Base-by-base conservation (phyloP, 1,140 invertebrate genomes). In the Akabosia matsudoensis region DNA sequence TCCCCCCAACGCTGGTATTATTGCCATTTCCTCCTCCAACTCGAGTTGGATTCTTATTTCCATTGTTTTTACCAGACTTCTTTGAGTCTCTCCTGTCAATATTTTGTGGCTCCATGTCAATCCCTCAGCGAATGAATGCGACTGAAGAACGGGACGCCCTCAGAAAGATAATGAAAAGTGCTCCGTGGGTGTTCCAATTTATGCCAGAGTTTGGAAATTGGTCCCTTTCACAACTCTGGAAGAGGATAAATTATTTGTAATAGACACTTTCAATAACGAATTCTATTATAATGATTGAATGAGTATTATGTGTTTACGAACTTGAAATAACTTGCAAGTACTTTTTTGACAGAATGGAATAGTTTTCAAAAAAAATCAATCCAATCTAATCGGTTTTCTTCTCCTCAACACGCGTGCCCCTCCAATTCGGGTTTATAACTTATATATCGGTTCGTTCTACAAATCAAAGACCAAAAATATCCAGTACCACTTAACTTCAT, bases 31-130 rank as follows among this genome's bases (percentile, higher is more conserved):
- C 33, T 10, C 70, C 33, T 22, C 33, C 33, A n/a, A n/a, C n/a
- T n/a, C 34, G 31, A 4, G 4, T 26, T 28, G 22, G 33, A 3
- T 13, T 18, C 4, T 76, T 70, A 30, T 30, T 14, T 30, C 52
- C 52, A 18, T 18, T 22, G 4, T 34, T 33, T 18, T 24, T 16
- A 4, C 37, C 24, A 28, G 33, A 52, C 28, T 76, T 76, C 24
- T 71, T 71, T 31, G 75, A 76, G 30, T 76, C 75, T 1, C 75
- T 30, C 33, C 75, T 1, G 1, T 76, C 75, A 26, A 76, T 72
- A n/a, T 67, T 67, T 67, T 67, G 61, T 13, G 61, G n/a, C 7
- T 67, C 61, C 61, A 67, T 67, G 7, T 7, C 54, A 7, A 3
- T 56, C 37, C 37, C 7, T 7, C 7, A 45, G 37, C 7, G 37